Base-by-base conservation (phyloP, 2,888 invertebrate species). In the Napeogenes sylphis region DNA sequence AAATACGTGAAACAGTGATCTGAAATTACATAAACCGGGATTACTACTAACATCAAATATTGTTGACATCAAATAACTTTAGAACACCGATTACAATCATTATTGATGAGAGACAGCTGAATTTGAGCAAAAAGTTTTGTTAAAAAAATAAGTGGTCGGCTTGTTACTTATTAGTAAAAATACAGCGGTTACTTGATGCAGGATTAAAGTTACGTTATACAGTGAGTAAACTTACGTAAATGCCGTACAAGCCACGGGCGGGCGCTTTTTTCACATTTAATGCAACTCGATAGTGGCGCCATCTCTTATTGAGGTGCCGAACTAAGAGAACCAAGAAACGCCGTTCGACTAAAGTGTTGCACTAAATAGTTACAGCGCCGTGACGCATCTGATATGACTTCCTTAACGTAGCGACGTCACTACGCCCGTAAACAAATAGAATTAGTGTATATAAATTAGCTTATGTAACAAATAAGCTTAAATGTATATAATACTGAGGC, bases 401-500 rank as follows among this genome's bases (percentile, higher is more conserved):
- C 79, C 83, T 83, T 83, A 84, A 73, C 66, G 82, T 85, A 83
- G 82, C 82, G 80, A 84, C 85, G 84, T 82, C 87, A 87, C 83
- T 77, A 81, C 85, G 83, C 89, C 88, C 89, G 85, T 85, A 86
- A 87, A 87, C 76, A 80, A 90, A 87, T 84, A 85, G 81, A 83
- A 82, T 84, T 84, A 85, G 87, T 90, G 87, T 90, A 89, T 89
- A 90, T 90, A 87, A 88, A 87, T 87, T 88, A 87, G 89, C 89
- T 90, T 90, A 90, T 88, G 78, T 89, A 90, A 87, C 88, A 87
- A 83, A 90, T 90, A 90, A 90, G 90, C 90, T 90, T 90, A 89
- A 84, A 89, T 89, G 88, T 90, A 89, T 87, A 88, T 90, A 90
- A 90, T 90, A 90, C 90, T 90, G 90, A 90, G 90, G 90, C 90